Base-by-base conservation (phyloP, 2,888 invertebrate genomes). In the Tenodera sinensis region DNA sequence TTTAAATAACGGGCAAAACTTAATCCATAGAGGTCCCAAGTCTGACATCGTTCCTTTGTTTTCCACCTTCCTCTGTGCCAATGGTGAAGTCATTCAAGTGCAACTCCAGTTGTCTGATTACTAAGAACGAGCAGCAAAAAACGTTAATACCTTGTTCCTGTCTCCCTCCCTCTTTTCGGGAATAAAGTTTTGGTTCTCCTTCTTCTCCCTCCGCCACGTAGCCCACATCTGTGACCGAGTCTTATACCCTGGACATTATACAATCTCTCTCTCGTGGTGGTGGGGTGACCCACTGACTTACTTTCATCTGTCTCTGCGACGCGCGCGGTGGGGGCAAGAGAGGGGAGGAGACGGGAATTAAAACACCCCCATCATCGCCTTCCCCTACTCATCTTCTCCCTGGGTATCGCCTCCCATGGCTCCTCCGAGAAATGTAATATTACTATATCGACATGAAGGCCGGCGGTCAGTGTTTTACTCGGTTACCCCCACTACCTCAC, bases 321-420 rank as follows among this genome's bases (percentile, higher is more conserved):
- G 20, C 54, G 20, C 20, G 54, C 54, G 20, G 54, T 1, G 54
- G 54, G 54, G 0, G 0, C 2, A 0, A 84, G 3, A 27, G 71
- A 15, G 83, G 9, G 15, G 85, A 47, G 42, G 88, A 28, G 85
- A 20, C 27, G 30, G 86, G 89, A 71, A 71, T 71, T 71, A 71
- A 71, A 71, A 89, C 89, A 87, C 89, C 89, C 86, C 89, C 89
- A 54, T 89, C 89, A n/a, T 71, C 54, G 15, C 54, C 54, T 12
- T 71, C 54, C 54, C 54, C 54, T 20, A 14, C 54, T 15, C 54
- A 54, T 54, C 15, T 54, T 47, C 47, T 15, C 15, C 54, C 54
- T 15, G 54, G 20, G 54, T 54, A 54, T 54, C 54, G 54, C 54
- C 54, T 71, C 54, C 54, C 54, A 71, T 1, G 25, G 54, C 54